Conservation (phyloP, 2,113 vertebrate genomes). For the Panthera leo region DNA sequence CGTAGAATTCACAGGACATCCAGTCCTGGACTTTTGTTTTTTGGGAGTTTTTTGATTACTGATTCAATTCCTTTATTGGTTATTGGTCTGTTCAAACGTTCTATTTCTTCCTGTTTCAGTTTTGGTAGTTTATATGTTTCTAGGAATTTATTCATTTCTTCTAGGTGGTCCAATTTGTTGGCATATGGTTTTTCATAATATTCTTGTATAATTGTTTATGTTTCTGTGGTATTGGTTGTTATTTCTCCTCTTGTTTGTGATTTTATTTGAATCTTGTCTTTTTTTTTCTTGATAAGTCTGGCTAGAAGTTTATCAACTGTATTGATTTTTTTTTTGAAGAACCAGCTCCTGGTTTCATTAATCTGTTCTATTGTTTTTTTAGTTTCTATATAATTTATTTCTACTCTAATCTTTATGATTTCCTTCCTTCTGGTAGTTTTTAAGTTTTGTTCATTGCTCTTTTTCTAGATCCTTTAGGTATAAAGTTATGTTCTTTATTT, state of each 20-base stretch:
- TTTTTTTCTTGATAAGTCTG: not conserved
- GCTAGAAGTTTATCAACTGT: not conserved
- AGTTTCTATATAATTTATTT: not conserved
- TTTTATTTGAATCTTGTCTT: not conserved
- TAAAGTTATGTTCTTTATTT: not conserved
- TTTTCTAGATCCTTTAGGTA: not conserved
- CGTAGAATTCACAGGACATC: not conserved
- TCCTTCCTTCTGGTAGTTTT: not conserved
- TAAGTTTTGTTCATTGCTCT: not conserved
- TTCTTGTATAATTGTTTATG: not conserved
- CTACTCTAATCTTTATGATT: not conserved
- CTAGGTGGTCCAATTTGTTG: not conserved
- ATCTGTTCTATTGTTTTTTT: not conserved
- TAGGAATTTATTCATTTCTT: not conserved
- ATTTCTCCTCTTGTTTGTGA: not conserved
- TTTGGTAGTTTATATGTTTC: not conserved
- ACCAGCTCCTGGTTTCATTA: not conserved
- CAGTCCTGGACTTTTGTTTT: not conserved
- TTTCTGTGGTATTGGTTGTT: not conserved
- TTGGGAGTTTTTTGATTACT: not conserved
- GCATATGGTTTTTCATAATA: not conserved
- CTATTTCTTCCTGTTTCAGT: not conserved
- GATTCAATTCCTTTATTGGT: not conserved
- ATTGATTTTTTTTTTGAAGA: not conserved
- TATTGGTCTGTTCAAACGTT: not conserved